phyloP scores from a whole-genome alignment of 2,888 invertebrate species.

The Parasteatoda lunata region DNA sequence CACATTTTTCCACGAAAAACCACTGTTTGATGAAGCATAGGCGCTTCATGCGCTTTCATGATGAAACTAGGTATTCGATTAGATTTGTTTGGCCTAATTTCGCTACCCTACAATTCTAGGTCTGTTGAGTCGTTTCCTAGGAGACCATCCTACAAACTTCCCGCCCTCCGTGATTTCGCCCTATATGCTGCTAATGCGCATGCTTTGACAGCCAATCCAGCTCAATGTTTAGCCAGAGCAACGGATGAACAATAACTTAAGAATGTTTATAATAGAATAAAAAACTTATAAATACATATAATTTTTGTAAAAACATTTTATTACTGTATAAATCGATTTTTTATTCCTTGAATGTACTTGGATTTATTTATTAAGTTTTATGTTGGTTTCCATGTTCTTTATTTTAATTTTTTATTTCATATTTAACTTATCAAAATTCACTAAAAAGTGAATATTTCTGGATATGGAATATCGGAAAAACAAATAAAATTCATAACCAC shows the following conservation, averaged over 20 bases:
- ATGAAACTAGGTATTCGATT: conserved; percentile 22
- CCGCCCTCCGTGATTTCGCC: conserved; percentile 16
- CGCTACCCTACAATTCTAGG: neutral
- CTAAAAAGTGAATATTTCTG: too few relatives aligned
- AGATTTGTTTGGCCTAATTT: conserved; percentile 49
- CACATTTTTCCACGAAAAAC: neutral
- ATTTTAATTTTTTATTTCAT: too few relatives aligned
- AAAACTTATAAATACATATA: neutral
- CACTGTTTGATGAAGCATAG: neutral
- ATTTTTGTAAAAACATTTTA: neutral
- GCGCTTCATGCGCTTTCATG: neutral
- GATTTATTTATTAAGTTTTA: too few relatives aligned
- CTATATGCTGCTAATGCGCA: conserved; percentile 1
- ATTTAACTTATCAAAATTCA: too few relatives aligned
- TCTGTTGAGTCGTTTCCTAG: conserved; percentile 13
- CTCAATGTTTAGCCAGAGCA: neutral
- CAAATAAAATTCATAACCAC: too few relatives aligned
- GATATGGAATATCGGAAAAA: too few relatives aligned
- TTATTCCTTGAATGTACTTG: too few relatives aligned
- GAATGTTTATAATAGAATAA: neutral
- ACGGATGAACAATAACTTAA: neutral
- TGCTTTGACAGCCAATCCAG: neutral
- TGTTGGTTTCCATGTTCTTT: too few relatives aligned
- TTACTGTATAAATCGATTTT: too few relatives aligned
- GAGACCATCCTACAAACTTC: conserved; percentile 28